phyloP scores from a whole-genome alignment of 2,888 invertebrate species.

The Drosophila peninsularis region DNA sequence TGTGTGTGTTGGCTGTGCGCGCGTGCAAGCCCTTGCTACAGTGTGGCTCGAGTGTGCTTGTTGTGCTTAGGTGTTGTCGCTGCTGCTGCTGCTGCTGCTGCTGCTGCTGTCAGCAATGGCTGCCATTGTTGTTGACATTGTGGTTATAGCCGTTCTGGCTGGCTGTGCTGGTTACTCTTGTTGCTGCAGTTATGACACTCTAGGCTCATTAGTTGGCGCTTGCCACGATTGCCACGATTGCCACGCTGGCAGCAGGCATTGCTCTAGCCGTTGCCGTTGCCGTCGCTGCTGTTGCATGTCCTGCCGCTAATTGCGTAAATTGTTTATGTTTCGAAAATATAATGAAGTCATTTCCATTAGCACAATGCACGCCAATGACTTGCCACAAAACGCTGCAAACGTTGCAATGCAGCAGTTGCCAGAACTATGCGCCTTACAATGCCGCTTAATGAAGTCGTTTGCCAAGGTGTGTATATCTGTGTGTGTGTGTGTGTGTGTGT shows the following conservation, averaged over 20 bases:
- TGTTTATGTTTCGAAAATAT: constrained; percentile 78
- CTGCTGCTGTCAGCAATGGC: constrained; percentile 31
- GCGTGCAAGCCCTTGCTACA: constrained; percentile 35
- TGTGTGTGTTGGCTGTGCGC: constrained; percentile 25
- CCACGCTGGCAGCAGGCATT: constrained; percentile 28
- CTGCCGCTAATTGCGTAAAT: constrained; percentile 75
- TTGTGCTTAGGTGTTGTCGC: constrained; percentile 52
- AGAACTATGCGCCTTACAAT: constrained; percentile 57
- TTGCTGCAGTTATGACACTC: constrained; percentile 74
- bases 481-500: constrained; percentile 17
- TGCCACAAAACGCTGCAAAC: constrained; percentile 50
- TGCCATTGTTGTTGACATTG: constrained; percentile 60
- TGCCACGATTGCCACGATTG: constrained; percentile 60
- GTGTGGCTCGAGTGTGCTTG: constrained; percentile 50
- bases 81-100: constrained; percentile 19
- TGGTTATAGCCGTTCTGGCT: constrained; percentile 40
- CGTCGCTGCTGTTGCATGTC: constrained; percentile 46
- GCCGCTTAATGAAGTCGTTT: constrained; percentile 65
- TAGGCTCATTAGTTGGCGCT: constrained; percentile 76
- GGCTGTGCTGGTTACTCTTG: constrained; percentile 25
- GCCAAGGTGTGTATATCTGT: constrained; percentile 6
- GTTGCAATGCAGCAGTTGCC: constrained; percentile 27
- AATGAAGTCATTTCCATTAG: constrained; percentile 79
- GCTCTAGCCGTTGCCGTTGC: constrained; percentile 20
- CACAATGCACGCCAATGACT: constrained; percentile 67